These are phyloP conservation scores for Junonia oenone DNA, from an alignment of 2,888 invertebrate species.

Conservation along the genomic window DNA sequence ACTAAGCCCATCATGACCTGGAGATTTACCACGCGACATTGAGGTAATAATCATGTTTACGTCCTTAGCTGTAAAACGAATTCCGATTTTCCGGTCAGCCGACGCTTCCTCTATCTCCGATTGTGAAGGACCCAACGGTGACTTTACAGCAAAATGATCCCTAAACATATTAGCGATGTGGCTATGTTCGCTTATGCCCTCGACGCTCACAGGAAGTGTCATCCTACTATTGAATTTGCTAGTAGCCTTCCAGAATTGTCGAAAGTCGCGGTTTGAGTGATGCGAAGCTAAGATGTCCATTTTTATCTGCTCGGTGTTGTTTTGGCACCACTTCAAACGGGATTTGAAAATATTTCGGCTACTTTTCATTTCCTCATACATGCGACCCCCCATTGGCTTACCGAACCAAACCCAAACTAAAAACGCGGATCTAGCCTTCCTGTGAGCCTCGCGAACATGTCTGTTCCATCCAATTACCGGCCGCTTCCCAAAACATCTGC, in stretches of 20 bases:
- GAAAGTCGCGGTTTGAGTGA: constrained; percentile 15
- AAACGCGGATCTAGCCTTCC: constrained; percentile 22
- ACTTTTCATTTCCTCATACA: constrained; percentile 12
- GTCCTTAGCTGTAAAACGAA: constrained; percentile 6
- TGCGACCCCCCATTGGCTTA: constrained; percentile 8
- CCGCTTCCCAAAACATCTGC: neutral
- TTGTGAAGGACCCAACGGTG: constrained; percentile 7
- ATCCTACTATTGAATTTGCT: constrained; percentile 10
- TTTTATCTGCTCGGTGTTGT: constrained; percentile 10
- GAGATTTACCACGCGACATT: constrained; percentile 8
- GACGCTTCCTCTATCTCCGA: neutral
- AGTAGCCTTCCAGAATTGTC: constrained; percentile 19
- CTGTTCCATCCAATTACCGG: constrained; percentile 17
- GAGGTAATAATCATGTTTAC: neutral
- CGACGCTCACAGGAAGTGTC: constrained; percentile 23
- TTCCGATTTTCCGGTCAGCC: neutral
- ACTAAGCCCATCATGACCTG: neutral
- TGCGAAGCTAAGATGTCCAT: constrained; percentile 18
- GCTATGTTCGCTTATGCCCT: constrained; percentile 13
- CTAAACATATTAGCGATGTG: constrained; percentile 20
- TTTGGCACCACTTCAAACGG: constrained; percentile 20
- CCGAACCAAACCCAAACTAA: constrained; percentile 10
- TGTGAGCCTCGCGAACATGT: constrained; percentile 19
- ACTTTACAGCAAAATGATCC: neutral
- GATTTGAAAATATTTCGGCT: constrained; percentile 11